A percentile compares a stretch with the other conserved stretches of the same genome.
phyloP scores from a whole-genome alignment of 2,888 invertebrate species.

The Sarcophaga variegata region DNA sequence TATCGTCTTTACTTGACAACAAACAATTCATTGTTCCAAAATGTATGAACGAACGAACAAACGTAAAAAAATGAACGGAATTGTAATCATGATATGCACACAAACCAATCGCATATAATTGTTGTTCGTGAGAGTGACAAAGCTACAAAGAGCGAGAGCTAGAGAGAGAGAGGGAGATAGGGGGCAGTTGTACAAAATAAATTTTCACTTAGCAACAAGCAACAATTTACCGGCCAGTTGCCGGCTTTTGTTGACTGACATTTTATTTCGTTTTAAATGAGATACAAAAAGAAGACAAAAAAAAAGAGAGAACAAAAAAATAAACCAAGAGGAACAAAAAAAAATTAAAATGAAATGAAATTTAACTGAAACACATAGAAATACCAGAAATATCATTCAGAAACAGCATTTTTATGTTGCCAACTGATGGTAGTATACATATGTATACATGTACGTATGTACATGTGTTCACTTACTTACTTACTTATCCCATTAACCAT shows the following conservation, averaged over 20 bases:
- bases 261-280: background rate
- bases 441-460: background rate
- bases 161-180: too few species aligned
- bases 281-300: background rate
- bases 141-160: too few species aligned
- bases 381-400: background rate
- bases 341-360: background rate
- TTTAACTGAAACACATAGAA: background rate
- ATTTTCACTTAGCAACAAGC: constrained; percentile 65
- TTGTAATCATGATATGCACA: constrained; percentile 44
- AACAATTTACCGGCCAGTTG: background rate
- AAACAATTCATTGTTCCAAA: constrained; percentile 68
- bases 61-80: background rate
- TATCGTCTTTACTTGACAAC: constrained; percentile 54
- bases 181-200: constrained; percentile 50
- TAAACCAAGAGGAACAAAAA: background rate
- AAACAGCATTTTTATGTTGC: background rate
- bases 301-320: background rate
- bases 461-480: background rate
- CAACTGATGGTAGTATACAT: background rate
- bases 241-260: constrained; percentile 10
- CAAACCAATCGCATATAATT: constrained; percentile 35
- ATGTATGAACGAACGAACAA: background rate
- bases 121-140: too few species aligned
- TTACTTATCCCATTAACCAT: background rate